Evolutionary conservation across 2,797 vertebrate species (phyloP).

Genomic region (Channallabes apus): DNA sequence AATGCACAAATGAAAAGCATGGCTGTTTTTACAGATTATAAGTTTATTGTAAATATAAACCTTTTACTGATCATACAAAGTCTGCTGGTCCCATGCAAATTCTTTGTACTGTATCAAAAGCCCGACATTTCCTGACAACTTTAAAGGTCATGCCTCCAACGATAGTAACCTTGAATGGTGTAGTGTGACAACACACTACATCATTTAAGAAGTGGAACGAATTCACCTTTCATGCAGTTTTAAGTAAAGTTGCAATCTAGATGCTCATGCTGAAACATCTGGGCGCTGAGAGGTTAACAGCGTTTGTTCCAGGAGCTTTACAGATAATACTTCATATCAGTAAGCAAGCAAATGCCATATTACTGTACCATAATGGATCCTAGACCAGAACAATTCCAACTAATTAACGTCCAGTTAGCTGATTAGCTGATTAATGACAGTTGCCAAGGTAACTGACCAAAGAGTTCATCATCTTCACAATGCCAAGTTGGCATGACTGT

Average conservation of each 20-base stretch:
- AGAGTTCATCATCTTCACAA: not conserved
- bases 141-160: conserved; percentile 66
- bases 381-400: not conserved
- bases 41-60: conserved; percentile 82
- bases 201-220: conserved; percentile 50
- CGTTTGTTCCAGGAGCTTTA: conserved; percentile 23
- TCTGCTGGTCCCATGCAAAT: conserved; percentile 76
- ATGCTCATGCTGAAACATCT: conserved; percentile 47
- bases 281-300: not conserved
- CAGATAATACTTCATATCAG: conserved; percentile 7
- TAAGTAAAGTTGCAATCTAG: conserved; percentile 59
- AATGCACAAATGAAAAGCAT: not conserved
- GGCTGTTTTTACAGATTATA: conserved; percentile 58
- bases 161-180: conserved; percentile 37
- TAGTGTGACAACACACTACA: conserved; percentile 54
- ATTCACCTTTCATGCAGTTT: conserved; percentile 69
- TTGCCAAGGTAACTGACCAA: not conserved
- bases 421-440: not conserved
- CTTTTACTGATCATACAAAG: conserved; percentile 73
- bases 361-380: not conserved
- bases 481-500: not conserved
- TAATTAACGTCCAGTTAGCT: not conserved
- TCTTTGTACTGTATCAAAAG: conserved; percentile 75
- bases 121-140: conserved; percentile 59
- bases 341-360: not conserved